Percentiles rank a stretch among this genome's conserved stretches.
These are phyloP conservation scores for Drosophila tani DNA, from an alignment of 1,140 invertebrate species.

Conservation along the genomic window DNA sequence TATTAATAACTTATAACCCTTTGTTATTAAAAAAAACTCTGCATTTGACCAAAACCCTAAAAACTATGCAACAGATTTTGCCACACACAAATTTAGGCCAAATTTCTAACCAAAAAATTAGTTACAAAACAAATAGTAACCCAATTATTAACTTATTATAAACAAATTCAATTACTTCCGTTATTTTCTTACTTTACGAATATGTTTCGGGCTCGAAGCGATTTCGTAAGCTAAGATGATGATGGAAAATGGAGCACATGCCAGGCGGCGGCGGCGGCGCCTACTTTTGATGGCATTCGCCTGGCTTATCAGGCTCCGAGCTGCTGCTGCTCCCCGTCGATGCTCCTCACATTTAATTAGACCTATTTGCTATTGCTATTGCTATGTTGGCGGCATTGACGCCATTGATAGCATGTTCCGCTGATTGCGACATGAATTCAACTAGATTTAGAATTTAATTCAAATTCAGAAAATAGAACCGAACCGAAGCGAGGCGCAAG, in stretches of 20 bases:
- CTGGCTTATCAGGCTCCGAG: constrained; percentile 36
- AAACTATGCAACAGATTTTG: constrained; percentile 46
- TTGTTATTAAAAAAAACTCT: not conserved
- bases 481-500: constrained; percentile 18
- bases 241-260: constrained; percentile 42
- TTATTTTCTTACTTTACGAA: not conserved
- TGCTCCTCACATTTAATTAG: constrained; percentile 76
- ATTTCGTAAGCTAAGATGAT: constrained; percentile 35
- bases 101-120: not conserved
- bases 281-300: constrained; percentile 44
- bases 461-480: constrained; percentile 60
- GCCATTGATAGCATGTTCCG: constrained; percentile 69
- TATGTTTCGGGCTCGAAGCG: not conserved
- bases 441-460: constrained; percentile 36
- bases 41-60: constrained; percentile 13
- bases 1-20: not conserved
- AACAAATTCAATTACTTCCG: not conserved
- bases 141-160: too few relatives aligned
- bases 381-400: constrained; percentile 80
- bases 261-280: constrained; percentile 15
- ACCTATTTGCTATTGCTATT: constrained; percentile 56
- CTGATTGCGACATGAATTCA: constrained; percentile 70
- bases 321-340: constrained; percentile 28
- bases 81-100: not conserved
- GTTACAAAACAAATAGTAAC: too few relatives aligned